Evolutionary conservation across 2,888 invertebrate species (phyloP), one percentile per base, ranked within the genome.

Genomic region (Podotricha telesiphe): DNA sequence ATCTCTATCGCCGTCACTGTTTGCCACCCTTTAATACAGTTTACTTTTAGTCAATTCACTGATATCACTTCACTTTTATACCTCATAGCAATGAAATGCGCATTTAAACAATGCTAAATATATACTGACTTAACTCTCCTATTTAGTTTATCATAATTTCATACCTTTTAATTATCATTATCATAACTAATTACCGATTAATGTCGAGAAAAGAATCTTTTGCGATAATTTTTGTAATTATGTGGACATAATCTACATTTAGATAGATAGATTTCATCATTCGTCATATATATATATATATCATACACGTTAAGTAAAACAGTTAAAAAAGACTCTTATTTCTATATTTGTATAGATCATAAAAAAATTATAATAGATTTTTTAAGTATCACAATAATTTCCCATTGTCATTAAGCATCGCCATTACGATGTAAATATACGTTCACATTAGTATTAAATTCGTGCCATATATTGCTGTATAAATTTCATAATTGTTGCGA

Each of bases 61-160:
- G 22, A 59, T 34, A 34, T n/a, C 42, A 40, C 50, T 48, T 50
- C 42, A 66, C 20, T 58, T 65, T 2, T 28, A 42, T 47, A 56
- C 34, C 53, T 53, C 34, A 28, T 53, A 20, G 15, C 28, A 65
- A n/a, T 22, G 15, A 15, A 22, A 28, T 10, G n/a, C 28, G 0
- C 28, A 28, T n/a, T 53, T 53, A 13, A 50, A 50, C 20, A 28
- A 28, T 28, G 28, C 3, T 28, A 34, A 37, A 45, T 37, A 10
- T 58, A 34, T 58, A 65, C 67, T 70, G 70, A 65, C 17, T 59
- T 20, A 45, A 74, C 67, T 71, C 69, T 73, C 59, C 69, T 71
- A 70, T 72, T 72, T 73, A 20, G 69, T 59, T 67, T 65, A 67
- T 61, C 67, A 69, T 62, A 56, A 72, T 34, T 62, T 48, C 65